Evolutionary conservation across 2,113 vertebrate genomes (phyloP), one percentile per base, ranked within the genome.

Genomic region (Aspidoscelis tigris): DNA sequence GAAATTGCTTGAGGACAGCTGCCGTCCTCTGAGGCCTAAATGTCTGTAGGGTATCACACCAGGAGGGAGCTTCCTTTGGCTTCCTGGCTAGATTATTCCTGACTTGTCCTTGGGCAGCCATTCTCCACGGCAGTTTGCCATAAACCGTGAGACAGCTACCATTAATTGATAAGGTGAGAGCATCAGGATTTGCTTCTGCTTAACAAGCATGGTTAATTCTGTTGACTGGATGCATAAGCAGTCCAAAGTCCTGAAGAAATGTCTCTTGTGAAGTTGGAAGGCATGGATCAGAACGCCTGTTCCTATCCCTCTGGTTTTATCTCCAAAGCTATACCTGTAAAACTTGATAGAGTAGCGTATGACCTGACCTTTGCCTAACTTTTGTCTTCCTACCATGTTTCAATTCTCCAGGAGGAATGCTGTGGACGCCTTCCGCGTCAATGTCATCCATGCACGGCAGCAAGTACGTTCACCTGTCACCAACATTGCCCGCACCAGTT

Each of bases 381-480:
- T 58, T 81, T 66, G 75, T 43, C 33, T 1, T 0, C 58, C 58
- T 16, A 65, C 88, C 71, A 65, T 86, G 0, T 86, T 76, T 77
- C 78, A 14, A 50, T 58, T 73, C 84, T 16, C 21, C 87, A 99
- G 99, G 96, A 98, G 98, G 85, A 99, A 99, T 4, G 99, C 99
- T 0, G 99, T 99, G 87, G 99, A 99, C 4, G 99, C 99, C 81
- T 99, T 99, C 94, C 98, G 99, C 1, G 99, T 99, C 91, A 99
- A 99, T 92, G 99, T 99, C 90, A 99, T 99, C 94, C 99, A 99
- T 0, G 98, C 99, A 5, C 96, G 99, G 90, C 99, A 99, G 95
- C 99, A 99, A 96, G 99, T 99, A 26, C 98, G 99, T 93, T 99
- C 98, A 4, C 99, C 99, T 0, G 99, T 99, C 95, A 99, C 98